Evolutionary conservation across 2,113 vertebrate genomes (phyloP), one percentile per base, ranked within the genome.

Genomic region (Tragelaphus imberbis): DNA sequence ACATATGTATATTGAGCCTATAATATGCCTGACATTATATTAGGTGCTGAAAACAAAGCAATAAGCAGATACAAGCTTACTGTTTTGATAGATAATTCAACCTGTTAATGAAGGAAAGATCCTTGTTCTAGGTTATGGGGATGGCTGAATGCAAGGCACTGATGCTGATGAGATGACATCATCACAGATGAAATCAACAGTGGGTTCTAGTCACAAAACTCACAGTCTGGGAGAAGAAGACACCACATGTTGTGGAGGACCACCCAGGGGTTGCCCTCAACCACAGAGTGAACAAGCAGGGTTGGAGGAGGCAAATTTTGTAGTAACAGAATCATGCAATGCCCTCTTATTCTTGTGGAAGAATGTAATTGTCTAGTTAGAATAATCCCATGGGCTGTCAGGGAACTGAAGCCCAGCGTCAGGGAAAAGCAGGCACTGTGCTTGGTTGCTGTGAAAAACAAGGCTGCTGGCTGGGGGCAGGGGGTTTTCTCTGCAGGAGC

Each of bases 191-290:
- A n/a, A 53, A 49, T 49, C 75, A 63, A 55, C n/a, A 51, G 61
- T 9, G 28, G 16, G 14, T 88, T 89, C 88, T n/a, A 77, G n/a
- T 84, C n/a, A 36, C 63, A 63, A 47, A 47, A 44, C 40, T 88
- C 55, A 75, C 77, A 75, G 28, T 5, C 56, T 56, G 13, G 58
- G 23, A 23, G 6, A n/a, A 33, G 23, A 40, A 19, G 33, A 47
- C 25, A 10, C 6, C 40, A 10, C 11, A 28, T 15, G 5, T 7
- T 15, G 21, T 33, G 3, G 0, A n/a, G n/a, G 53, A 2, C 27
- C 7, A 65, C 33, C 25, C 1, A 88, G 40, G 27, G 33, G 3
- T 61, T 82, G 27, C 14, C 33, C 27, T 82, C 84, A 61, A 58
- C 17, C 27, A 23, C 28, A 86, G 36, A 65, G 2, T 28, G 44